These are phyloP conservation scores for Hypsopygia costalis DNA, from an alignment of 2,888 invertebrate species.

Conservation along the genomic window DNA sequence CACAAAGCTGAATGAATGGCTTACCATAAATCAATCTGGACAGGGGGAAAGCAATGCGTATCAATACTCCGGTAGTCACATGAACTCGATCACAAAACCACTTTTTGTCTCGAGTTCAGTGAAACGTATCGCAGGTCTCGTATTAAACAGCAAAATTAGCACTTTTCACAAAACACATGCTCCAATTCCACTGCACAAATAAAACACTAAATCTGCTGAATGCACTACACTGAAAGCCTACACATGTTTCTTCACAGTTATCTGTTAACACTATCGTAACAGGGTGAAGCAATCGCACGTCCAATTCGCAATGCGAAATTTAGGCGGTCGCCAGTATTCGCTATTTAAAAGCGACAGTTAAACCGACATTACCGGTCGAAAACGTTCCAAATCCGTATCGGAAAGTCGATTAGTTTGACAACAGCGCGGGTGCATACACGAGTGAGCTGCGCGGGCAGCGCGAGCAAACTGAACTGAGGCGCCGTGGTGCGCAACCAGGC, in stretches of 20 bases:
- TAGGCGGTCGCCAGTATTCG: slow-evolving; percentile 51
- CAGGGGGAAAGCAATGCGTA: slow-evolving; percentile 57
- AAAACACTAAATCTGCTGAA: slow-evolving; percentile 58
- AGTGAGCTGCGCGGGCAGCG: slow-evolving; percentile 74
- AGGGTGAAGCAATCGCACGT: slow-evolving; percentile 65
- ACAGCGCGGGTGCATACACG: slow-evolving; percentile 41
- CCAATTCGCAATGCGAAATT: slow-evolving; percentile 70
- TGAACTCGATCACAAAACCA: slow-evolving; percentile 62
- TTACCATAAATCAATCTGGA: slow-evolving; percentile 66
- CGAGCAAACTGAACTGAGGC: slow-evolving; percentile 73
- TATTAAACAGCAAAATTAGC: slow-evolving; percentile 55
- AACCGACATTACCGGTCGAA: slow-evolving; percentile 69
- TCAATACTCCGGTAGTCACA: slow-evolving; percentile 61
- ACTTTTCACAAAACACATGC: slow-evolving; percentile 68
- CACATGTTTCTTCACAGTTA: slow-evolving; percentile 71
- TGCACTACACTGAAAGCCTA: slow-evolving; percentile 61
- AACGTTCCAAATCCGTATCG: slow-evolving; percentile 68
- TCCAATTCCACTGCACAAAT: slow-evolving; percentile 65
- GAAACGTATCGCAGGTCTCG: slow-evolving; percentile 57
- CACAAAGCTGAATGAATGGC: slow-evolving; percentile 40
- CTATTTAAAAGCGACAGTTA: slow-evolving; percentile 64
- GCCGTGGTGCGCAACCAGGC: slow-evolving; percentile 55
- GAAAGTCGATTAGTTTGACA: slow-evolving; percentile 33
- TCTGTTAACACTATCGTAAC: slow-evolving; percentile 65
- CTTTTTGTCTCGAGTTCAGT: slow-evolving; percentile 62